Percentiles rank a stretch among this genome's conserved stretches.
phyloP scores from a whole-genome alignment of 2,888 invertebrate genomes.

The Pterostichus niger region DNA sequence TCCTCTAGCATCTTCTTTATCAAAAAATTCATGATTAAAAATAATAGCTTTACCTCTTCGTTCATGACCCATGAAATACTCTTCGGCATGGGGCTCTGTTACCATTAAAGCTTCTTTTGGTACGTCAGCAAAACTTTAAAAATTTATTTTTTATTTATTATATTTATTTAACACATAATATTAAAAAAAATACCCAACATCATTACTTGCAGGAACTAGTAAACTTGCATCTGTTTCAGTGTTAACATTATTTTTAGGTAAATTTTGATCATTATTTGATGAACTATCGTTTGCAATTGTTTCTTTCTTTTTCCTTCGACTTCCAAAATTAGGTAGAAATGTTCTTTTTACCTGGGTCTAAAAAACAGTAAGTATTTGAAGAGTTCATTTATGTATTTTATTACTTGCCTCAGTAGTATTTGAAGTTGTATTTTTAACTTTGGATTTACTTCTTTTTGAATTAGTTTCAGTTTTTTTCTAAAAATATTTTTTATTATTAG shows the following conservation, averaged over 20 bases:
- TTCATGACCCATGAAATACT: conserved; percentile 55
- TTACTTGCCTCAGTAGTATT: background rate
- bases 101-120: conserved; percentile 37
- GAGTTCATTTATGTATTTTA: background rate
- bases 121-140: background rate
- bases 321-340: conserved; percentile 22
- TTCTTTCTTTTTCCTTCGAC: conserved; percentile 42
- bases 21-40: conserved; percentile 64
- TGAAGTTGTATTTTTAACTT: conserved; percentile 4
- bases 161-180: background rate
- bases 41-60: conserved; percentile 60
- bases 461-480: conserved; percentile 9
- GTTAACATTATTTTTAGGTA: conserved; percentile 1
- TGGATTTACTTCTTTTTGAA: conserved; percentile 21
- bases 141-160: background rate
- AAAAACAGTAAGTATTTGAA: background rate
- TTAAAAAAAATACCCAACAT: background rate
- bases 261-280: conserved; percentile 21
- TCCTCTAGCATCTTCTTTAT: conserved; percentile 54
- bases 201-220: conserved; percentile 8
- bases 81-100: conserved; percentile 59
- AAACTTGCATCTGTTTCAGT: conserved; percentile 38
- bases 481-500: conserved; percentile 1
- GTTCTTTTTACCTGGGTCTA: conserved; percentile 26
- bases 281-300: background rate